These are phyloP conservation scores for Poecile montanus DNA, from an alignment of 2,797 vertebrate species.

Conservation along the genomic window DNA sequence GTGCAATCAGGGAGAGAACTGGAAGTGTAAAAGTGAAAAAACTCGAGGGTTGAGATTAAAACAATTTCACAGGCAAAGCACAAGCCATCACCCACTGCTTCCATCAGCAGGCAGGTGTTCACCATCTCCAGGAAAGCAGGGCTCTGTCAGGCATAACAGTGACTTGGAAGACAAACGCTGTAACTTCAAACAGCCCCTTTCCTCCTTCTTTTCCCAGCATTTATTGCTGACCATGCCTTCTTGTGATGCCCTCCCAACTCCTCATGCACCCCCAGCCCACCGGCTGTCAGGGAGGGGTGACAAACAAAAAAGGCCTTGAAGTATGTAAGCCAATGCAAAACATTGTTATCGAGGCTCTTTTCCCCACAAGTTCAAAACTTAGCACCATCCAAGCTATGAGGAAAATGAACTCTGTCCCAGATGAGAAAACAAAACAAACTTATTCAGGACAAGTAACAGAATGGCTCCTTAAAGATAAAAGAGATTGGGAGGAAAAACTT, in stretches of 20 bases:
- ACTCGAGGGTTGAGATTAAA: not conserved
- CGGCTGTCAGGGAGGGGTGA: not conserved
- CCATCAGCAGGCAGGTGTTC: not conserved
- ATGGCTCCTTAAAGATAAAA: not conserved
- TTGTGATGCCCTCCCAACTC: not conserved
- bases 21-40: not conserved
- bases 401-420: not conserved
- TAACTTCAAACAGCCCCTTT: not conserved
- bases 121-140: not conserved
- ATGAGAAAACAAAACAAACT: not conserved
- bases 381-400: not conserved
- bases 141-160: not conserved
- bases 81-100: not conserved
- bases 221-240: not conserved
- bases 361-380: not conserved
- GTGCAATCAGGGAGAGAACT: accelerated
- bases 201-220: not conserved
- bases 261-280: accelerated
- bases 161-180: not conserved
- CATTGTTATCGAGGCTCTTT: not conserved
- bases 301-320: not conserved
- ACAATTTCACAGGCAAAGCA: not conserved
- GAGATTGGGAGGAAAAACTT: not conserved
- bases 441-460: not conserved
- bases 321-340: not conserved